Percentiles rank a stretch among this genome's conserved stretches.
Evolutionary conservation across 1,140 invertebrate genomes (phyloP).

Genomic region (Anthonomus grandis): DNA sequence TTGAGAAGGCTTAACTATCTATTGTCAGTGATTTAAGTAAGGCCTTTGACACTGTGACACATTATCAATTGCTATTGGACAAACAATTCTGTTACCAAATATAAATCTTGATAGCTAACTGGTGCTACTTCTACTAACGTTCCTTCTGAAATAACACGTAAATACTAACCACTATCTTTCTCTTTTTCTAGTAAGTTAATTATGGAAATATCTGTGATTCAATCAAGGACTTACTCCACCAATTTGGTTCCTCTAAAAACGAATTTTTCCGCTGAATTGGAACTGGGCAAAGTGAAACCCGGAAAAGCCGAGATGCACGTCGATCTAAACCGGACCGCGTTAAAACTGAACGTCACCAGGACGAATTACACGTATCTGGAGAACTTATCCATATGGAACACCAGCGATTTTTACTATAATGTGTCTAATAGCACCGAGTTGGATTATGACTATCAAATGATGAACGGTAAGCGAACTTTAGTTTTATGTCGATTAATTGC

Average conservation of each 20-base stretch:
- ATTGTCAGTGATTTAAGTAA: too few species aligned
- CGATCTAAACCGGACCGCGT: constrained; percentile 17
- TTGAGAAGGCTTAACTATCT: too few species aligned
- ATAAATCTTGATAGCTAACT: too few species aligned
- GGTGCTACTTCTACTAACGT: too few species aligned
- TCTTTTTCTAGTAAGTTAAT: constrained; percentile 33
- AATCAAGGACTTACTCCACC: constrained; percentile 41
- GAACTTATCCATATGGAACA: constrained; percentile 35
- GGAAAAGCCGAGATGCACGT: constrained; percentile 12
- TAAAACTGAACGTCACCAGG: constrained; percentile 27
- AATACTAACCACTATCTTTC: neutral
- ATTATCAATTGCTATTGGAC: too few species aligned
- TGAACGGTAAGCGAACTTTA: constrained; percentile 32
- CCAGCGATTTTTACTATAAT: constrained; percentile 39
- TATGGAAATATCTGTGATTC: constrained; percentile 48
- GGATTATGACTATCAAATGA: constrained; percentile 45
- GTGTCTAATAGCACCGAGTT: constrained; percentile 38
- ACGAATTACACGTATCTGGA: constrained; percentile 25
- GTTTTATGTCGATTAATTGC: too few species aligned
- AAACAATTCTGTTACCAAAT: too few species aligned
- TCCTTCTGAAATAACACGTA: too few species aligned
- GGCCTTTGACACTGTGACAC: too few species aligned
- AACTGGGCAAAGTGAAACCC: constrained; percentile 10
- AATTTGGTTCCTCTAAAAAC: constrained; percentile 33
- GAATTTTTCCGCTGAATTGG: constrained; percentile 32